These are phyloP conservation scores for Helogale parvula DNA, from an alignment of 2,113 vertebrate genomes.

Conservation along the genomic window DNA sequence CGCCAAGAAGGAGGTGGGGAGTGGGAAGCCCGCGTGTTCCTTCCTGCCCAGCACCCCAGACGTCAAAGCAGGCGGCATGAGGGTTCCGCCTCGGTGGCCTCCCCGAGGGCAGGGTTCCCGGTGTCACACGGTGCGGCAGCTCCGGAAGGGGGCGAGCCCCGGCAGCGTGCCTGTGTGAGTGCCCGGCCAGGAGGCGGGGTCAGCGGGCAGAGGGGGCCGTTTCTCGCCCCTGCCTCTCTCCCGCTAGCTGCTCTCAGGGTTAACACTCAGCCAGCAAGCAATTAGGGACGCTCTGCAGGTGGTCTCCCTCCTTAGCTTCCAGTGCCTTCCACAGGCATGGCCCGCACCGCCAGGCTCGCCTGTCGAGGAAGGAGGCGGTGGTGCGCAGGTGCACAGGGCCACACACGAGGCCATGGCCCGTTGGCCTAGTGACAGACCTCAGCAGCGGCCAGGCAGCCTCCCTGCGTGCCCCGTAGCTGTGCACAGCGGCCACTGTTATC, in stretches of 20 bases:
- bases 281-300: not conserved
- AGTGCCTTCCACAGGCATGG: not conserved
- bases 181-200: not conserved
- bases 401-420: not conserved
- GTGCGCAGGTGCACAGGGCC: not conserved
- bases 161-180: not conserved
- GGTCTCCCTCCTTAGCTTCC: not conserved
- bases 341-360: too few species aligned
- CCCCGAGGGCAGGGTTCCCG: fast-evolving
- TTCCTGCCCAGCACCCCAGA: not conserved
- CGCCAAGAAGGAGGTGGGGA: conserved; percentile 93
- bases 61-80: too few species aligned
- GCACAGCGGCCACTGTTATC: fast-evolving
- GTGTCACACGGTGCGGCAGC: fast-evolving
- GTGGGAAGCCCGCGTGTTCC: not conserved
- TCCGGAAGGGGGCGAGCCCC: not conserved
- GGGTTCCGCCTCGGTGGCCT: fast-evolving
- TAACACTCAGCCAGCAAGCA: not conserved
- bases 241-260: not conserved
- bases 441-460: not conserved
- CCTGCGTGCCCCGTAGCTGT: not conserved
- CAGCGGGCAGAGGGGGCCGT: not conserved
- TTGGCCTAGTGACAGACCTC: not conserved
- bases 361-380: not conserved
- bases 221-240: fast-evolving